These are phyloP conservation scores for Germaria angustata DNA, from an alignment of 2,888 invertebrate genomes.

Conservation along the genomic window DNA sequence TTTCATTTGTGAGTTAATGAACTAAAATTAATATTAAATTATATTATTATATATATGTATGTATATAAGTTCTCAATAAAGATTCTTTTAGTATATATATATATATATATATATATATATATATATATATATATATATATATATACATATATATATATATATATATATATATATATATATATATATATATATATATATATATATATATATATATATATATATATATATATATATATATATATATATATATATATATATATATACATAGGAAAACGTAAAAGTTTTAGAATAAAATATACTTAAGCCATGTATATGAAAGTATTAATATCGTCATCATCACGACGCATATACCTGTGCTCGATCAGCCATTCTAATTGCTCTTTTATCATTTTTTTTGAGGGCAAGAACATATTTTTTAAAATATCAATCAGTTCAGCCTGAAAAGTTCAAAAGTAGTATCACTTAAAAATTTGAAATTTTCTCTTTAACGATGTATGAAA, in stretches of 20 bases:
- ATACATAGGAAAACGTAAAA: slow-evolving; percentile 34
- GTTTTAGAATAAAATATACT: slow-evolving; percentile 63
- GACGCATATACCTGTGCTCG: slow-evolving; percentile 97
- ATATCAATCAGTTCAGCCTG: slow-evolving; percentile 97
- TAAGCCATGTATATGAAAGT: slow-evolving; percentile 98
- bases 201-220: too few species aligned
- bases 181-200: too few species aligned
- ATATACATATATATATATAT: too few species aligned
- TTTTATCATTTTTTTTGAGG: slow-evolving; percentile 99
- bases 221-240: too few species aligned
- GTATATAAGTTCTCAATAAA: too few species aligned
- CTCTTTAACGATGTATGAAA: neutral
- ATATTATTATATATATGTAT: slow-evolving; percentile 17
- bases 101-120: slow-evolving; percentile 34
- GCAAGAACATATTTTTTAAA: slow-evolving; percentile 99
- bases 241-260: slow-evolving; percentile 26
- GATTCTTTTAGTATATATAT: slow-evolving; percentile 30
- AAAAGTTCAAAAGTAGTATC: neutral
- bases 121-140: too few species aligned
- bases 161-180: too few species aligned
- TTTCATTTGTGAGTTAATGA: slow-evolving; percentile 3
- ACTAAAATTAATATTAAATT: slow-evolving; percentile 35
- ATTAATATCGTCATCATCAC: slow-evolving; percentile 98
- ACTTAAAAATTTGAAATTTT: neutral
- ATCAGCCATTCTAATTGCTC: slow-evolving; percentile 99